Percentiles rank a stretch among this genome's conserved stretches.
These are phyloP conservation scores for Sylvicola cinctus DNA, from an alignment of 2,888 invertebrate genomes.

Conservation along the genomic window DNA sequence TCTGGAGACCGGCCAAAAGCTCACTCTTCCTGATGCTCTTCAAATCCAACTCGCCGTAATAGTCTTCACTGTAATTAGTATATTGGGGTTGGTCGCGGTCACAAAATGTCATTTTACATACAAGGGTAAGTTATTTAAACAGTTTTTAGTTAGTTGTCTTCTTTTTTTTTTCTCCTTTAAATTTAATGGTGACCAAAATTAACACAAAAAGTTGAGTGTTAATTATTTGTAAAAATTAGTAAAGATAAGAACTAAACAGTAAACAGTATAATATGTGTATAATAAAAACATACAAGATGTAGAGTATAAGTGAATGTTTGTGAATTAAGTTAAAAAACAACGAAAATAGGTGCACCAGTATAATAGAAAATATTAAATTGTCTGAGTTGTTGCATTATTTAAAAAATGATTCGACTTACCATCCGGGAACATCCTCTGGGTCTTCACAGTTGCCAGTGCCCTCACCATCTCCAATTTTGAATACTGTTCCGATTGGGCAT, in stretches of 20 bases:
- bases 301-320: too few relatives aligned
- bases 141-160: neutral
- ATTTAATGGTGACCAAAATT: too few relatives aligned
- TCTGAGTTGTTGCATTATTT: too few relatives aligned
- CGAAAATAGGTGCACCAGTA: too few relatives aligned
- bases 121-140: too few relatives aligned
- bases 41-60: slow-evolving; percentile 87
- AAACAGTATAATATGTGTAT: too few relatives aligned
- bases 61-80: slow-evolving; percentile 69
- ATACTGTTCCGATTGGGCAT: slow-evolving; percentile 88
- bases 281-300: too few relatives aligned
- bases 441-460: slow-evolving; percentile 87
- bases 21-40: slow-evolving; percentile 90
- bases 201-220: too few relatives aligned
- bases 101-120: slow-evolving; percentile 2
- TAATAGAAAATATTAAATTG: slow-evolving; percentile 14
- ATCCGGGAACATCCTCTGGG: slow-evolving; percentile 89
- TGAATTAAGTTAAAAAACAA: too few relatives aligned
- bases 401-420: slow-evolving; percentile 39
- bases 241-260: too few relatives aligned
- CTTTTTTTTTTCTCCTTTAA: too few relatives aligned
- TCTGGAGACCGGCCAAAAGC: slow-evolving; percentile 58
- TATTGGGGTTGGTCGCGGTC: slow-evolving; percentile 2
- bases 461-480: slow-evolving; percentile 80
- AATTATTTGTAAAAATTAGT: too few relatives aligned